Conservation (phyloP, 2,888 invertebrate genomes). For the Meganola albula region DNA sequence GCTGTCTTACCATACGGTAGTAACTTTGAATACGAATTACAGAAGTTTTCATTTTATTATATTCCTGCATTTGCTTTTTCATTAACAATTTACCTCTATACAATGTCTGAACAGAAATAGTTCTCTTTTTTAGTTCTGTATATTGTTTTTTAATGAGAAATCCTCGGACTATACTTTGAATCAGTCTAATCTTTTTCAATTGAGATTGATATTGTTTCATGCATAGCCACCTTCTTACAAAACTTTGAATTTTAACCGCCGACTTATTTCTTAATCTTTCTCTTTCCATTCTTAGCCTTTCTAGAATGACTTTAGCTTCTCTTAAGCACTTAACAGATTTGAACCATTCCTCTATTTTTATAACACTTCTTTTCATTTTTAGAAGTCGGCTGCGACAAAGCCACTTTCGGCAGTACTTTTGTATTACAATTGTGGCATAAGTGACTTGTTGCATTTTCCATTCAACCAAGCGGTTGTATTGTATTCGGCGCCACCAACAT, state of each 20-base stretch:
- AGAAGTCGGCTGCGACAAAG: slow-evolving; percentile 40
- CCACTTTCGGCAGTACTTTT: slow-evolving; percentile 65
- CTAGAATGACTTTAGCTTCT: slow-evolving; percentile 42
- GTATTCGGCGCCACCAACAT: slow-evolving; percentile 70
- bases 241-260: slow-evolving; percentile 47
- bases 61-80: slow-evolving; percentile 44
- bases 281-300: slow-evolving; percentile 35
- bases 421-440: slow-evolving; percentile 47
- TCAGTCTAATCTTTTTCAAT: slow-evolving; percentile 37
- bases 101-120: slow-evolving; percentile 48
- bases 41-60: slow-evolving; percentile 34
- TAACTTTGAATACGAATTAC: slow-evolving; percentile 60
- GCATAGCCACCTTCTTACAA: slow-evolving; percentile 52
- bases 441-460: slow-evolving; percentile 52
- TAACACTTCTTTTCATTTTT: slow-evolving; percentile 52
- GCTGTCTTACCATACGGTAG: slow-evolving; percentile 51
- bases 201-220: slow-evolving; percentile 36
- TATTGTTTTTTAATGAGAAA: slow-evolving; percentile 44
- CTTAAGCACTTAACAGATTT: slow-evolving; percentile 44
- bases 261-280: slow-evolving; percentile 39
- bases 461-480: slow-evolving; percentile 55
- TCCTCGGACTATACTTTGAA: slow-evolving; percentile 47
- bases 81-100: slow-evolving; percentile 58
- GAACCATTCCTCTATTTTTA: slow-evolving; percentile 74
- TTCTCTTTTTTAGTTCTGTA: slow-evolving; percentile 36